These are phyloP conservation scores for Paratilapia polleni DNA, from an alignment of 2,113 vertebrate genomes.

Conservation along the genomic window DNA sequence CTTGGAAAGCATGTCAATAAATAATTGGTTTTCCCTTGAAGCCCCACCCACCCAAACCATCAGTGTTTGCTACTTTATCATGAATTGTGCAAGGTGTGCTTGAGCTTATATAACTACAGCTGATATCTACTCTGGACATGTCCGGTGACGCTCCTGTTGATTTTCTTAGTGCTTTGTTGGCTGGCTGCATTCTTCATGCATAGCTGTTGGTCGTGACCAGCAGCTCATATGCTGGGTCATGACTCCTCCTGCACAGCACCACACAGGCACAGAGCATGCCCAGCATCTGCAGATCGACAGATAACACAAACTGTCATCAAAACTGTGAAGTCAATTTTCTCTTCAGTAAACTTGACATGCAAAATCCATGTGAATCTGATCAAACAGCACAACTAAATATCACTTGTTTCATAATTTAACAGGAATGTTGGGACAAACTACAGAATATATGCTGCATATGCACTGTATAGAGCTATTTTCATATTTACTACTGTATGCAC, in stretches of 20 bases:
- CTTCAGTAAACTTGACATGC: neutral
- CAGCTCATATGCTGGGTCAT: constrained; percentile 95
- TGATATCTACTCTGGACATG: constrained; percentile 73
- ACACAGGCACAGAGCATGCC: constrained; percentile 97
- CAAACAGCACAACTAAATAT: neutral
- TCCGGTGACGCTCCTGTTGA: constrained; percentile 51
- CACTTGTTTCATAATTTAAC: neutral
- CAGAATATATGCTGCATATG: neutral
- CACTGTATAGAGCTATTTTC: neutral
- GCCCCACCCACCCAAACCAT: constrained; percentile 54
- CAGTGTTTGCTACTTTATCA: constrained; percentile 78
- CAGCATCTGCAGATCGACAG: constrained; percentile 88
- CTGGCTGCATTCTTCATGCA: constrained; percentile 79
- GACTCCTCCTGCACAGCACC: constrained; percentile 92
- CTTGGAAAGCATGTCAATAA: constrained; percentile 70
- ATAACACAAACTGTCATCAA: neutral
- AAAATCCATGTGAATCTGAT: neutral
- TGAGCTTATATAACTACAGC: constrained; percentile 76
- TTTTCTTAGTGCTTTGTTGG: constrained; percentile 4
- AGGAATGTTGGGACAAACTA: neutral
- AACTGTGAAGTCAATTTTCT: neutral
- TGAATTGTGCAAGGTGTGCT: constrained; percentile 80
- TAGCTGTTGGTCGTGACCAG: constrained; percentile 95
- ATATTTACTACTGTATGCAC: neutral
- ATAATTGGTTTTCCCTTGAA: constrained; percentile 65